A percentile compares a stretch with the other conserved stretches of the same genome.
These are phyloP conservation scores for Patella pellucida DNA, from an alignment of 2,888 invertebrate genomes.

Conservation along the genomic window DNA sequence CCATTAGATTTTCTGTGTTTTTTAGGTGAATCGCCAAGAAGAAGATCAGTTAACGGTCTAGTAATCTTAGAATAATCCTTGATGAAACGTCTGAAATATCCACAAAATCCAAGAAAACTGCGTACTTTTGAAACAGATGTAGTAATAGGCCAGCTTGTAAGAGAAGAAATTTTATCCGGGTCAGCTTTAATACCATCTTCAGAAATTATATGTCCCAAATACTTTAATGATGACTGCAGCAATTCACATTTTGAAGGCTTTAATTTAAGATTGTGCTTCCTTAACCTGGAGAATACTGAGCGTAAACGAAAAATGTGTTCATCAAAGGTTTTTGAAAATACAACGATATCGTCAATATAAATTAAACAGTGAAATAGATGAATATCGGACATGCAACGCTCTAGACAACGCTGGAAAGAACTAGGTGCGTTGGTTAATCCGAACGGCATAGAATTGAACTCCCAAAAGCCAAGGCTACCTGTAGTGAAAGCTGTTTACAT, in stretches of 20 bases:
- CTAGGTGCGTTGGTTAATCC: constrained; percentile 40
- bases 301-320: constrained; percentile 32
- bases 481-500: constrained; percentile 35
- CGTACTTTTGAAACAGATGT: too few relatives aligned
- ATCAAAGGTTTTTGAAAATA: constrained; percentile 35
- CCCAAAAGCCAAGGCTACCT: constrained; percentile 30
- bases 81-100: too few relatives aligned
- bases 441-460: constrained; percentile 26
- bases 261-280: constrained; percentile 32
- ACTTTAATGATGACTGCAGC: constrained; percentile 29
- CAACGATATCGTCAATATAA: constrained; percentile 42
- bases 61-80: too few relatives aligned
- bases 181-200: constrained; percentile 37
- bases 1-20: too few relatives aligned
- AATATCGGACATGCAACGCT: constrained; percentile 32
- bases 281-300: constrained; percentile 32
- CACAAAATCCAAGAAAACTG: too few relatives aligned
- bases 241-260: constrained; percentile 43
- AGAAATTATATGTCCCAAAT: constrained; percentile 37
- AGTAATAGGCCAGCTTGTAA: constrained; percentile 13
- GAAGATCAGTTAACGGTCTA: too few relatives aligned
- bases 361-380: too few relatives aligned
- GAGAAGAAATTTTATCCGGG: constrained; percentile 24
- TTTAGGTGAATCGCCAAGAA: too few relatives aligned
- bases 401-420: constrained; percentile 35